phyloP scores from a whole-genome alignment of 2,113 vertebrate species.

The Heliornis fulica region DNA sequence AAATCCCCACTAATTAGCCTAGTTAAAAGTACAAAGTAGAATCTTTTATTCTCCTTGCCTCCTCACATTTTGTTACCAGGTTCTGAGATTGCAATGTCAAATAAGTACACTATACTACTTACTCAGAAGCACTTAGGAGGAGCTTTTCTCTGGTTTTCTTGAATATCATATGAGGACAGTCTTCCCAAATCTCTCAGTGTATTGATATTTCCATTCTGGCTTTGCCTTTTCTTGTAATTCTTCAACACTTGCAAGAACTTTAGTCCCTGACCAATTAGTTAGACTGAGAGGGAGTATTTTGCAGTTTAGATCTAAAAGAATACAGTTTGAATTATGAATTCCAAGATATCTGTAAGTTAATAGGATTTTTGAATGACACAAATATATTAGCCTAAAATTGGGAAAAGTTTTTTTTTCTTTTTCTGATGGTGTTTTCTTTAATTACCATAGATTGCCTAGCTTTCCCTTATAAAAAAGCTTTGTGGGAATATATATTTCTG shows the following conservation, averaged over 20 bases:
- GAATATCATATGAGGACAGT: background rate
- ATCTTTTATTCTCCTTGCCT: background rate
- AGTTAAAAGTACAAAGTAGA: background rate
- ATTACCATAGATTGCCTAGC: background rate
- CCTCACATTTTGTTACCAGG: background rate
- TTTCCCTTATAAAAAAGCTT: background rate
- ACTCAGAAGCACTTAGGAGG: background rate
- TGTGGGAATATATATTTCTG: background rate
- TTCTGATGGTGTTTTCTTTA: background rate
- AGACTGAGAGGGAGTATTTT: background rate
- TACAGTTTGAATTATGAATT: background rate
- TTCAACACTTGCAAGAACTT: background rate
- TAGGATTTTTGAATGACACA: background rate
- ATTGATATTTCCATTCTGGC: background rate
- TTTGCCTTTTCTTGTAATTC: background rate
- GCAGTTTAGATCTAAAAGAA: background rate
- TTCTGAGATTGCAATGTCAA: background rate
- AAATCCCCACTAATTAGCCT: background rate
- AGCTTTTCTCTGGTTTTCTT: background rate
- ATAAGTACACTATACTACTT: background rate
- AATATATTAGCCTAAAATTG: background rate
- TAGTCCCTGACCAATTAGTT: background rate
- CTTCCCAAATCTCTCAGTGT: background rate
- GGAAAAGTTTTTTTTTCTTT: background rate
- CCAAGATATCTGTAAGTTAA: background rate